A percentile compares a stretch with the other conserved stretches of the same genome.
phyloP scores from a whole-genome alignment of 2,113 vertebrate species.

The Pelmatolapia mariae region DNA sequence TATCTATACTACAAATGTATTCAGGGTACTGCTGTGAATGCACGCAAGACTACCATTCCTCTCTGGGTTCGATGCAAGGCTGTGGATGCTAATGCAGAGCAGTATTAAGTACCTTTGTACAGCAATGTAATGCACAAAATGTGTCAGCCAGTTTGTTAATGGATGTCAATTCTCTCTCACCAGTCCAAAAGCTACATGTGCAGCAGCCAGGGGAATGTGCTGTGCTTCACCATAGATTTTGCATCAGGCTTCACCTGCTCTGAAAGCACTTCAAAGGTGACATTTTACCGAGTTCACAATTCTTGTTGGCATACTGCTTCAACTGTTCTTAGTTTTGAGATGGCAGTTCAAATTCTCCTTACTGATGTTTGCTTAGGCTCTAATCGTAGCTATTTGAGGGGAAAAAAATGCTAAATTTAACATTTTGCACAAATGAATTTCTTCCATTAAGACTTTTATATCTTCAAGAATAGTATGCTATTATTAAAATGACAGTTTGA shows the following conservation, averaged over 20 bases:
- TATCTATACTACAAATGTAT: not conserved
- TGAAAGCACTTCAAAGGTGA: slow-evolving; percentile 81
- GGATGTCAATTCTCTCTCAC: slow-evolving; percentile 6
- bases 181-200: slow-evolving; percentile 89
- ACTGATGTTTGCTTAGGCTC: not conserved
- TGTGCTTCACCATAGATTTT: slow-evolving; percentile 87
- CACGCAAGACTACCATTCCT: not conserved
- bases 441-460: not conserved
- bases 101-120: not conserved
- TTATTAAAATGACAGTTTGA: not conserved
- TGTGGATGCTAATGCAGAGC: not conserved
- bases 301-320: not conserved
- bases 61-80: not conserved
- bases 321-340: not conserved
- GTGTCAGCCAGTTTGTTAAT: not conserved
- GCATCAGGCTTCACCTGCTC: slow-evolving; percentile 86
- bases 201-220: slow-evolving; percentile 81
- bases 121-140: not conserved
- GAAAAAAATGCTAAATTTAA: not conserved
- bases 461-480: not conserved
- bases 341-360: not conserved
- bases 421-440: not conserved
- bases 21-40: not conserved
- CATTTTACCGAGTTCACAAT: not conserved
- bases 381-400: not conserved